Evolutionary conservation across 2,113 vertebrate genomes (phyloP).

Genomic region (Apistogramma diplotaenia): DNA sequence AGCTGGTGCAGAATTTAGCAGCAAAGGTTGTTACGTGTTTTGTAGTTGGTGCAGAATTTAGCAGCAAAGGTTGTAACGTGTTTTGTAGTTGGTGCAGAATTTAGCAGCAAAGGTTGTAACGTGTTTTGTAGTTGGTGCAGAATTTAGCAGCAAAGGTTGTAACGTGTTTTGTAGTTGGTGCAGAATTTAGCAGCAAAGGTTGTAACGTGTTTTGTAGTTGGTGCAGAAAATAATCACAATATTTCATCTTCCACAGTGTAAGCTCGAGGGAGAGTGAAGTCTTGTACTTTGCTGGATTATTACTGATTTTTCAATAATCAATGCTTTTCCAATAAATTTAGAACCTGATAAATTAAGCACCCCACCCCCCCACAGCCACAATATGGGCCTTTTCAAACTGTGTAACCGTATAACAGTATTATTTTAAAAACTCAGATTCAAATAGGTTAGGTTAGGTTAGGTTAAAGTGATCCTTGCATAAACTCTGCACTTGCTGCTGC

Average conservation of each 20-base stretch:
- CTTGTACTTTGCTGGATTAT: neutral
- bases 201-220: too few relatives aligned
- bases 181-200: too few relatives aligned
- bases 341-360: neutral
- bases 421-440: neutral
- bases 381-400: neutral
- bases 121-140: too few relatives aligned
- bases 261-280: neutral
- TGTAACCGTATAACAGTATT: neutral
- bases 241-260: neutral
- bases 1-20: too few relatives aligned
- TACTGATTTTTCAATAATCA: neutral
- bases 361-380: neutral
- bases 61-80: too few relatives aligned
- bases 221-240: neutral
- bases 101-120: too few relatives aligned
- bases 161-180: too few relatives aligned
- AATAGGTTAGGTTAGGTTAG: too few relatives aligned
- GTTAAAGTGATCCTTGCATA: neutral
- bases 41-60: too few relatives aligned
- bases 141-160: too few relatives aligned
- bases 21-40: too few relatives aligned
- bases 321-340: neutral
- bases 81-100: too few relatives aligned
- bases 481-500: neutral